These are phyloP conservation scores for Gari tellinella DNA, from an alignment of 2,888 invertebrate species.

Conservation along the genomic window DNA sequence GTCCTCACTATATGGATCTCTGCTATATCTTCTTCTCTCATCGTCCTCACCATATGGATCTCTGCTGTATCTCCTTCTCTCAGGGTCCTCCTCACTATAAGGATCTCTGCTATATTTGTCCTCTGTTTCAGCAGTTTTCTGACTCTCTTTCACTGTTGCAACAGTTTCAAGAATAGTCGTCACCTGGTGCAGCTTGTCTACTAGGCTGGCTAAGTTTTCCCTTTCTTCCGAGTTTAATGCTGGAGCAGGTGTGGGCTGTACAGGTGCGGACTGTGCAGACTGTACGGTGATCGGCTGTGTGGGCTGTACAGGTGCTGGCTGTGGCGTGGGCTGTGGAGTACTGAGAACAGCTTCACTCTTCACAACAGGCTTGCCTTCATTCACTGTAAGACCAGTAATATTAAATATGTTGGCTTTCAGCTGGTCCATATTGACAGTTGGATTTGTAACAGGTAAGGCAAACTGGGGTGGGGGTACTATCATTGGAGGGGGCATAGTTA, in stretches of 20 bases:
- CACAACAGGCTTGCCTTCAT: background rate
- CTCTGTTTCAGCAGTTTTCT: background rate
- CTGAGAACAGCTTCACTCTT: background rate
- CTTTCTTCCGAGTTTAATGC: background rate
- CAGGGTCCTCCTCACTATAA: background rate
- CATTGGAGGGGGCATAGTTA: background rate
- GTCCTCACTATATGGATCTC: background rate
- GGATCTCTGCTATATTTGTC: background rate
- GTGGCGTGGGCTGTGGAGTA: background rate
- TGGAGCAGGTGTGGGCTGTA: background rate
- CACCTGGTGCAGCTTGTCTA: constrained; percentile 2
- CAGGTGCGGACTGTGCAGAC: too few relatives aligned
- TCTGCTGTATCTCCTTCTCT: background rate
- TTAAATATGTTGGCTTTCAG: constrained; percentile 6
- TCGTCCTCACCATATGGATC: background rate
- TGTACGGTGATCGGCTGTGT: too few relatives aligned
- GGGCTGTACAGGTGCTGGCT: too few relatives aligned
- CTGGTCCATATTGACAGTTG: background rate
- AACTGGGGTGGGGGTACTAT: constrained; percentile 1
- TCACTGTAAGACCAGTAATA: constrained; percentile 3
- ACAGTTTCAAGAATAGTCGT: background rate
- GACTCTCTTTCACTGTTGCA: background rate
- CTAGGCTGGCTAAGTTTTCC: background rate
- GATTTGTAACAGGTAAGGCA: too few relatives aligned
- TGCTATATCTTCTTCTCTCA: background rate